Conservation (phyloP, 2,797 vertebrate genomes). For the Geotrypetes seraphini region DNA sequence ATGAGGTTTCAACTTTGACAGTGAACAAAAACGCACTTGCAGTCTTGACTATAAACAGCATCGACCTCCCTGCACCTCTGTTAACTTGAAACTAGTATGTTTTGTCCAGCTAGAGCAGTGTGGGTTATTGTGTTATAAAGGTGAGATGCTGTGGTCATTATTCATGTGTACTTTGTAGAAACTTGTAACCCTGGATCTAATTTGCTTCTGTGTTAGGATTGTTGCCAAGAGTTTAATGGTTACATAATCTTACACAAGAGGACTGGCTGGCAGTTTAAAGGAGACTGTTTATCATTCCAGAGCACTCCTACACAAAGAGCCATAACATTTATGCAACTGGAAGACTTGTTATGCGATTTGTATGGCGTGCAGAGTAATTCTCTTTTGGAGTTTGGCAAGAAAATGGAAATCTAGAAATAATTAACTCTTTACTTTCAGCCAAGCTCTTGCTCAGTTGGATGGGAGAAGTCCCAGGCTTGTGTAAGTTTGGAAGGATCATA, state of each 20-base stretch:
- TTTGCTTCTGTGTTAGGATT: slow-evolving; percentile 8
- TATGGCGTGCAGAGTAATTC: slow-evolving; percentile 9
- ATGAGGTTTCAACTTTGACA: too few relatives aligned
- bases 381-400: slow-evolving; percentile 9
- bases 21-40: too few relatives aligned
- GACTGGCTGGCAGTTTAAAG: slow-evolving; percentile 23
- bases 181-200: neutral
- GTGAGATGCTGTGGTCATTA: neutral
- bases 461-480: too few relatives aligned
- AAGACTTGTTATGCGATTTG: slow-evolving; percentile 13
- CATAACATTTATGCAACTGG: slow-evolving; percentile 14
- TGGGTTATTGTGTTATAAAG: neutral
- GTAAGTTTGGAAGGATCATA: too few relatives aligned
- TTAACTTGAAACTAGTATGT: too few relatives aligned
- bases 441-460: too few relatives aligned
- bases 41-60: too few relatives aligned
- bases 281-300: slow-evolving; percentile 24
- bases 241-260: slow-evolving; percentile 28
- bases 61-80: too few relatives aligned
- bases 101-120: too few relatives aligned
- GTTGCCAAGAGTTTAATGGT: slow-evolving; percentile 23
- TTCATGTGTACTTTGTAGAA: neutral
- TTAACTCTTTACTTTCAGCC: slow-evolving; percentile 6
- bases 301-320: slow-evolving; percentile 35
- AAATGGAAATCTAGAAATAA: slow-evolving; percentile 4